These are phyloP conservation scores for Melinopterus prodromus DNA, from an alignment of 2,888 invertebrate species.

Conservation along the genomic window DNA sequence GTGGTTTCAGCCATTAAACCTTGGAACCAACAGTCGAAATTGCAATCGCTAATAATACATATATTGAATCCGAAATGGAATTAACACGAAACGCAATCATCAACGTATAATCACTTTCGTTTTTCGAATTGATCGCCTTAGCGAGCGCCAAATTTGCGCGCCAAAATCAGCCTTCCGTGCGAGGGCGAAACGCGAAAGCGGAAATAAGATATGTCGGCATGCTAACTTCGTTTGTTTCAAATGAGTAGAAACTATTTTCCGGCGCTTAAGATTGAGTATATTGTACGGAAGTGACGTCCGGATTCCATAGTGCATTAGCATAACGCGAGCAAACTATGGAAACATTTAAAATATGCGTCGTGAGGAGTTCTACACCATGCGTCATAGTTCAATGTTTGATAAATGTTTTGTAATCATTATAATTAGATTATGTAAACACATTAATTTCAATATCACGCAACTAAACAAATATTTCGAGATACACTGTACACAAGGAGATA, in stretches of 20 bases:
- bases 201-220: background rate
- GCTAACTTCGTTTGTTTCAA: background rate
- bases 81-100: constrained; percentile 44
- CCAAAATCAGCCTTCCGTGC: background rate
- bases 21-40: constrained; percentile 47
- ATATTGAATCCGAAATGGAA: constrained; percentile 46
- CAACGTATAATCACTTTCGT: constrained; percentile 42
- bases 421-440: background rate
- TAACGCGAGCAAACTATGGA: background rate
- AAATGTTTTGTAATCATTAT: background rate
- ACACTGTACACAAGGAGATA: background rate
- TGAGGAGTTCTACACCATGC: background rate
- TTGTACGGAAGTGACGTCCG: background rate
- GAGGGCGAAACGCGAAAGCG: background rate
- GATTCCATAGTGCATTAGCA: background rate
- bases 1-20: constrained; percentile 41
- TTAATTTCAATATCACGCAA: background rate
- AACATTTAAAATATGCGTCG: background rate
- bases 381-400: background rate
- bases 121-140: constrained; percentile 27
- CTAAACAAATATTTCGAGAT: background rate
- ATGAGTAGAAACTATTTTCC: background rate
- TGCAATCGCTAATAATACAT: constrained; percentile 43
- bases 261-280: background rate
- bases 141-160: background rate